Base-by-base conservation (phyloP, 1,140 invertebrate species). In the Andricus grossulariae region DNA sequence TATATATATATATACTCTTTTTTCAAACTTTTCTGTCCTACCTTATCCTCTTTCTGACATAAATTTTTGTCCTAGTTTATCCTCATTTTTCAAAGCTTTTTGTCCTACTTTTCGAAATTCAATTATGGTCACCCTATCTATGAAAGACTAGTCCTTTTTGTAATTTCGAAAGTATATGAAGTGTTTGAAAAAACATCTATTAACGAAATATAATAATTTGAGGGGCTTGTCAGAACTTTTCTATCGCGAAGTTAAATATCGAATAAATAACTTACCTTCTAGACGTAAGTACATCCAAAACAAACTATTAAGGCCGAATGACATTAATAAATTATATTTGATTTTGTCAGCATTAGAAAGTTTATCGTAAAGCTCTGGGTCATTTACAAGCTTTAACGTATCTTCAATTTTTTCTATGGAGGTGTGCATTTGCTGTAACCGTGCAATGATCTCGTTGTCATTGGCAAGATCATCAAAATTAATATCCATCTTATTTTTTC, bases 261-360 rank as follows among this genome's bases (percentile, higher is more conserved):
- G 70, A 73, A n/a, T 39, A 32, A 45, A 79, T 87, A 55, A 81
- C 72, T 81, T 80, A 87, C 92, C 92, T 86, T 91, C 86, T 50
- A 88, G 81, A 71, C 90, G 85, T 21, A 92, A 73, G 75, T 92
- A 91, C 90, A 92, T 90, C 92, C 92, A 93, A 82, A 92, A 92
- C 18, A 92, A 83, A 80, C 90, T 89, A 50, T 92, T 92, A 1
- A 92, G 60, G 76, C 88, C 81, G 76, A 91, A 93, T 11, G 92
- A 91, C 83, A 92, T 86, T 16, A 92, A 81, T 25, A 92, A 82
- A 84, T 92, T 91, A 73, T 88, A 90, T 60, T 92, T 89, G 13
- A 92, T 89, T 88, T 92, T 92, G 16, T 92, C 87, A 19, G 81
- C 15, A 66, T 89, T 87, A 18, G 87, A 84, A 10, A 93, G 80